Percentiles rank a stretch among this genome's conserved stretches.
These are phyloP conservation scores for Lasiurus cinereus DNA, from an alignment of 2,113 vertebrate species.

Conservation along the genomic window DNA sequence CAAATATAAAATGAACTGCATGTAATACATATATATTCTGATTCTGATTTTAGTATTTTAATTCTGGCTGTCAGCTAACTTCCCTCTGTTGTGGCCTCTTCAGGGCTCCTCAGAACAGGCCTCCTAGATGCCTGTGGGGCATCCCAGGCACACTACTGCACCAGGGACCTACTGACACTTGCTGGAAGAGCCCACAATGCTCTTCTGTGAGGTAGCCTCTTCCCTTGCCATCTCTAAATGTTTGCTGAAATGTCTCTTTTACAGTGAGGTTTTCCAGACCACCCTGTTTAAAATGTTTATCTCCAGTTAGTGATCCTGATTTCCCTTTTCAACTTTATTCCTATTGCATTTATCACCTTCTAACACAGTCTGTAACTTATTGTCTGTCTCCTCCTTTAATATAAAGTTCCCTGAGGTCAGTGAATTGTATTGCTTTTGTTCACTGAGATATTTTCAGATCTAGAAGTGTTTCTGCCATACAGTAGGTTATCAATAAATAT, in stretches of 20 bases:
- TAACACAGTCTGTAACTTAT: background rate
- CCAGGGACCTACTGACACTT: background rate
- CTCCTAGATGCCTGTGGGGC: background rate
- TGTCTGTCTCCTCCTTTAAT: background rate
- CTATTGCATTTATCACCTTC: background rate
- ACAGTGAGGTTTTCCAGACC: background rate
- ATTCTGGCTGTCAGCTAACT: background rate
- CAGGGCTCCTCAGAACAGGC: background rate
- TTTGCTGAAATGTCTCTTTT: background rate
- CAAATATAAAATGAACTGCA: slow-evolving; percentile 10
- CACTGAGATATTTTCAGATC: background rate
- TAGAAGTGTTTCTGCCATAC: background rate
- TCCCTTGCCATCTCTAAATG: background rate
- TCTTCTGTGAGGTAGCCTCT: background rate
- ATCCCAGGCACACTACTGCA: background rate
- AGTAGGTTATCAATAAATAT: background rate
- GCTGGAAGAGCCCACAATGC: background rate
- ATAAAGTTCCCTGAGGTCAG: background rate
- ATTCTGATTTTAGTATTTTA: slow-evolving; percentile 12
- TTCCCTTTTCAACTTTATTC: background rate
- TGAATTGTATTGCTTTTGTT: slow-evolving; percentile 9
- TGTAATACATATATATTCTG: background rate
- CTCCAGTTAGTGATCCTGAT: background rate
- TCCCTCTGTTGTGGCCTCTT: background rate
- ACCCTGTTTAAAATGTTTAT: slow-evolving; percentile 9